phyloP scores from a whole-genome alignment of 2,888 invertebrate genomes.

The Acleris cristana region DNA sequence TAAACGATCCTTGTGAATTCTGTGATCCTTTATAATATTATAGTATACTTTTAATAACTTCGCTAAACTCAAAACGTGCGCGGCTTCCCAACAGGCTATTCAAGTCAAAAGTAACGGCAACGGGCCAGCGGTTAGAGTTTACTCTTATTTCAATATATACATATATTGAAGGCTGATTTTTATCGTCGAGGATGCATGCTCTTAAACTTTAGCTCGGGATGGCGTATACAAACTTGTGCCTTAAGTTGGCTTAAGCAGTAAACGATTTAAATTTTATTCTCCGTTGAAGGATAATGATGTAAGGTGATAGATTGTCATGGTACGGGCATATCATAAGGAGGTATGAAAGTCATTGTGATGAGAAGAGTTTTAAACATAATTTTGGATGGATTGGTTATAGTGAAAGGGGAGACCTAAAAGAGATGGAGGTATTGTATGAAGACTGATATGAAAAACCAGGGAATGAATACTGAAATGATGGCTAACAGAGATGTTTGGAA shows the following conservation, averaged over 20 bases:
- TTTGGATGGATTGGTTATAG: too few relatives aligned
- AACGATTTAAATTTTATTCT: slow-evolving; percentile 7
- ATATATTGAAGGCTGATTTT: slow-evolving; percentile 19
- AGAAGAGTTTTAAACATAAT: too few relatives aligned
- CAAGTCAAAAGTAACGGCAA: slow-evolving; percentile 20
- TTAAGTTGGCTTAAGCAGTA: slow-evolving; percentile 1
- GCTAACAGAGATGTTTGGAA: too few relatives aligned
- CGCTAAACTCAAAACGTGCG: slow-evolving; percentile 28
- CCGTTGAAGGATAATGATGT: background rate
- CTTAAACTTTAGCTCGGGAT: slow-evolving; percentile 6
- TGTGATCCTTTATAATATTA: slow-evolving; percentile 16
- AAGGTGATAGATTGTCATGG: too few relatives aligned
- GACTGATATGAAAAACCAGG: too few relatives aligned
- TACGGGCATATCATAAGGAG: too few relatives aligned
- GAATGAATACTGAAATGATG: too few relatives aligned
- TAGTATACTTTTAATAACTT: slow-evolving; percentile 36
- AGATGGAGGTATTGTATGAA: too few relatives aligned
- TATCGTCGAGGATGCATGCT: slow-evolving; percentile 22
- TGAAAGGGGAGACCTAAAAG: too few relatives aligned
- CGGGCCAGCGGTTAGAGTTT: slow-evolving; percentile 30
- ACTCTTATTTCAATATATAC: slow-evolving; percentile 22
- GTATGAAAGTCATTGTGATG: too few relatives aligned
- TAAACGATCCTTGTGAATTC: slow-evolving; percentile 10
- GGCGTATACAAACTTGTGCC: slow-evolving; percentile 6
- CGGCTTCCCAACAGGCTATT: slow-evolving; percentile 21